phyloP scores from a whole-genome alignment of 2,113 vertebrate species.

The Alosa alosa region DNA sequence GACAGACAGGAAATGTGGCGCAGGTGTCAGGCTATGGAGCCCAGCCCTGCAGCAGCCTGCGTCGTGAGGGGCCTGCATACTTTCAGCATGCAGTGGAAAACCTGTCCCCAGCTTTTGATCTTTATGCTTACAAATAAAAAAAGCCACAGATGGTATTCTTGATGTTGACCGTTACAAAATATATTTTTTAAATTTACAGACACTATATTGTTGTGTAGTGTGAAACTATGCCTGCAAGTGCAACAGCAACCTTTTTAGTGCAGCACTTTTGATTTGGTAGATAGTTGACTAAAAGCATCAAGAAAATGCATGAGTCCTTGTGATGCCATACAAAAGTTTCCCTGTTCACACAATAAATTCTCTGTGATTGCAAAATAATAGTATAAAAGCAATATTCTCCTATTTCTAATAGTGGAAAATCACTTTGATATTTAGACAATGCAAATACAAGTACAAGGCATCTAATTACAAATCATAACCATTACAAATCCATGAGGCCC shows the following conservation, averaged over 20 bases:
- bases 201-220: not conserved
- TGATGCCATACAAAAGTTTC: not conserved
- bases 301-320: not conserved
- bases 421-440: conserved; percentile 26
- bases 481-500: conserved; percentile 47
- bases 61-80: not conserved
- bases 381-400: not conserved
- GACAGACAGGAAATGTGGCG: conserved; percentile 35
- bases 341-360: not conserved
- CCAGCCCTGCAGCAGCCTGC: conserved; percentile 27
- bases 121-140: not conserved
- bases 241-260: too few relatives aligned
- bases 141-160: not conserved
- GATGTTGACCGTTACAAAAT: not conserved
- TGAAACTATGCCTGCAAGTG: not conserved
- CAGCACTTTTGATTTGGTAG: not conserved
- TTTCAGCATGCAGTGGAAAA: not conserved
- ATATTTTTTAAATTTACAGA: not conserved
- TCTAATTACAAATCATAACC: conserved; percentile 27
- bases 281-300: not conserved
- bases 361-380: not conserved
- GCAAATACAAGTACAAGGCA: conserved; percentile 41
- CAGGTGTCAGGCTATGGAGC: conserved; percentile 35
- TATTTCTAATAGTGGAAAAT: conserved; percentile 38
- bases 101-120: not conserved